phyloP scores from a whole-genome alignment of 2,797 vertebrate species.

The Sparidentex hasta region DNA sequence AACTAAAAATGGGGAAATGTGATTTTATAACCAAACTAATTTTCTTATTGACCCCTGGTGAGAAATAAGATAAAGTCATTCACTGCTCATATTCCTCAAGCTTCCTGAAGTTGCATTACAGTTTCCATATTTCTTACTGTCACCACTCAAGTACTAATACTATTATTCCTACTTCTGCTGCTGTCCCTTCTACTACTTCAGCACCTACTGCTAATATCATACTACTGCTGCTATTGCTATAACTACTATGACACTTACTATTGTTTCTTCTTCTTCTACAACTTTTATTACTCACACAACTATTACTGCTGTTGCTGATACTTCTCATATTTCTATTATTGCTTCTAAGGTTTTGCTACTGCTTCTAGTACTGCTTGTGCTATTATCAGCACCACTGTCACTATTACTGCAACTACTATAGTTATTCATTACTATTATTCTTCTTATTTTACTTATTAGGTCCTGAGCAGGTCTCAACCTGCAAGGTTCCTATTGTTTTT shows the following conservation, averaged over 20 bases:
- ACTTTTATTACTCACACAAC: background rate
- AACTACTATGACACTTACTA: background rate
- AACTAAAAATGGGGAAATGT: background rate
- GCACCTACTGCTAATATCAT: background rate
- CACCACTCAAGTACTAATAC: background rate
- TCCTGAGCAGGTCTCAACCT: too few species aligned
- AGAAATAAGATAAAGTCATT: background rate
- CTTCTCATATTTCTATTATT: background rate
- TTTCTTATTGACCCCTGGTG: background rate
- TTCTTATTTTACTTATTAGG: too few species aligned
- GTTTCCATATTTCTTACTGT: background rate
- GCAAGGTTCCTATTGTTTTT: too few species aligned
- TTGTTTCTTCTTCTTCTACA: too few species aligned
- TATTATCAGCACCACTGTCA: background rate
- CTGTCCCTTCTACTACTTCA: background rate
- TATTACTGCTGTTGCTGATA: background rate
- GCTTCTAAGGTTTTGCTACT: background rate
- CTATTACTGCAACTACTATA: background rate
- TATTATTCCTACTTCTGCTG: background rate
- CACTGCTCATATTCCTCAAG: background rate
- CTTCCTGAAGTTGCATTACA: background rate
- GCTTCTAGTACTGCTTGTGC: background rate
- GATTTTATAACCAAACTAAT: slow-evolving; percentile 1
- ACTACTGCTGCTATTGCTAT: background rate
- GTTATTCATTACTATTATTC: too few species aligned